Evolutionary conservation across 2,888 invertebrate species (phyloP).

Genomic region (Eledone cirrhosa): DNA sequence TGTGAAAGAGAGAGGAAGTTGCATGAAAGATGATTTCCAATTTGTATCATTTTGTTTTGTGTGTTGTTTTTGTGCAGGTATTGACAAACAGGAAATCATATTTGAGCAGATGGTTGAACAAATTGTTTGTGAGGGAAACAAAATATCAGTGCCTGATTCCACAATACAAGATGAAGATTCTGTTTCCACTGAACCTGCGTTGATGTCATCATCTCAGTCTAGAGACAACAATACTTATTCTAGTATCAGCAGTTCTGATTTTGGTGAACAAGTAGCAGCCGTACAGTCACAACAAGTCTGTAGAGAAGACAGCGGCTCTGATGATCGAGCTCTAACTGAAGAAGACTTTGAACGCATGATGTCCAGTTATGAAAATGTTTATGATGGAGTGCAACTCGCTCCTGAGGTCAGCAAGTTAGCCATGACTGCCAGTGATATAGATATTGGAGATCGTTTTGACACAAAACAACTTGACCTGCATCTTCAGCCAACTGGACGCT

Average conservation of each 20-base stretch:
- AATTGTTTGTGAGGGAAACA: not conserved
- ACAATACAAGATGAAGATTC: conserved; percentile 34
- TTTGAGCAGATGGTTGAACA: conserved; percentile 11
- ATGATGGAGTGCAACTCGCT: conserved; percentile 48
- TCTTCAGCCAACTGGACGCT: conserved; percentile 44
- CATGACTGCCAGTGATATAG: conserved; percentile 49
- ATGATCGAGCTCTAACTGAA: conserved; percentile 36
- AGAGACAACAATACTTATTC: conserved; percentile 54
- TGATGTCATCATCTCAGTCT: conserved; percentile 61
- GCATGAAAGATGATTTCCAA: no score
- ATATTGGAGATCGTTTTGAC: conserved; percentile 60
- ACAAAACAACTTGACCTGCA: conserved; percentile 54
- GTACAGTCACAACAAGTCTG: conserved; percentile 32
- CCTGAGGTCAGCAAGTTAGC: conserved; percentile 47
- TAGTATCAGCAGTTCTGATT: conserved; percentile 47
- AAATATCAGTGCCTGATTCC: not conserved
- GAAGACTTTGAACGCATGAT: conserved; percentile 40
- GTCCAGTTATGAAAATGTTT: conserved; percentile 56
- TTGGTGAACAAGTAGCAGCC: conserved; percentile 37
- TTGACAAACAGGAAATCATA: not conserved
- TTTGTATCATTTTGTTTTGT: no score
- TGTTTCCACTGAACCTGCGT: conserved; percentile 53
- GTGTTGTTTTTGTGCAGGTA: conserved; percentile 21
- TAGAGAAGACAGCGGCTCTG: conserved; percentile 32
- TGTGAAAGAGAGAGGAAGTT: no score